Conservation (phyloP, 2,113 vertebrate species). For the Argyrosomus japonicus region DNA sequence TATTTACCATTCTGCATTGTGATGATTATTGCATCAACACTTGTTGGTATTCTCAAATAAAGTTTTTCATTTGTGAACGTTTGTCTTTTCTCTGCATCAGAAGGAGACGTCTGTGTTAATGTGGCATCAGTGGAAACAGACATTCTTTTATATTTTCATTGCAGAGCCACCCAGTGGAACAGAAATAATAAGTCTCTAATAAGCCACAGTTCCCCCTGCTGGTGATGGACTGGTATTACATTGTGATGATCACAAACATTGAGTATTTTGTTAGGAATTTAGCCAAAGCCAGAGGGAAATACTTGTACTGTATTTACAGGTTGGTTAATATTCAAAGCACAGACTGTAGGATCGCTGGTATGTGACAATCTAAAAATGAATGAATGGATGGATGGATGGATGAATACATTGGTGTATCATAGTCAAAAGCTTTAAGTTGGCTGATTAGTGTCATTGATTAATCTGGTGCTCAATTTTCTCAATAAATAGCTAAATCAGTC, state of each 20-base stretch:
- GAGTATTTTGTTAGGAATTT: not conserved
- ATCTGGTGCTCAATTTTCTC: not conserved
- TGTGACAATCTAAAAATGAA: not conserved
- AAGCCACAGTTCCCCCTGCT: constrained; percentile 52
- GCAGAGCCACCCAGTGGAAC: not conserved
- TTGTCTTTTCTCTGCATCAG: constrained; percentile 61
- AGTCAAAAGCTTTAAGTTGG: not conserved
- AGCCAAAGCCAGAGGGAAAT: not conserved
- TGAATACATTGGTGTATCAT: not conserved
- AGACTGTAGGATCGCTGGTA: not conserved
- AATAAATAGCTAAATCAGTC: not conserved
- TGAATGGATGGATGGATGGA: constrained; percentile 56
- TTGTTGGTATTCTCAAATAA: constrained; percentile 86
- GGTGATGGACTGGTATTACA: constrained; percentile 12
- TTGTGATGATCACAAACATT: not conserved
- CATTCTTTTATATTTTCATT: not conserved
- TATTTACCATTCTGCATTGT: constrained; percentile 84
- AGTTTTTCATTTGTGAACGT: constrained; percentile 85
- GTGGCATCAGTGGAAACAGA: not conserved
- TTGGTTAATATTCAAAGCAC: not conserved
- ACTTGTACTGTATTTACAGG: not conserved
- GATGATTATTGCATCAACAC: constrained; percentile 83
- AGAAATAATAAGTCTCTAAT: not conserved
- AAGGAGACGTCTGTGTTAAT: not conserved
- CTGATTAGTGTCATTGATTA: not conserved